These are phyloP conservation scores for Sminthurides bifidus DNA, from an alignment of 1,140 invertebrate species.

Conservation along the genomic window DNA sequence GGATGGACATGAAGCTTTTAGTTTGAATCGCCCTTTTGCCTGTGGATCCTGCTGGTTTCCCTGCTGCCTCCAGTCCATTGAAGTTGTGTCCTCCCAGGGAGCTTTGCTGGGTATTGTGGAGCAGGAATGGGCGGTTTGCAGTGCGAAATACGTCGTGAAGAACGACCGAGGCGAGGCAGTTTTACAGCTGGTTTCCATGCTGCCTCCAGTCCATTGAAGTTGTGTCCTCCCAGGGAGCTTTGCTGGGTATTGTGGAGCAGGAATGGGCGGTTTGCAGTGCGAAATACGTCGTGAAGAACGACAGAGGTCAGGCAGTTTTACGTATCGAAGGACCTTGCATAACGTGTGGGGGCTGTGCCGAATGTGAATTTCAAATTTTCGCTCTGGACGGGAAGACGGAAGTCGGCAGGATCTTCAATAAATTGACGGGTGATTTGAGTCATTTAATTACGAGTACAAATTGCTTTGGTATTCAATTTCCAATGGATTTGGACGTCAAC, in stretches of 20 bases:
- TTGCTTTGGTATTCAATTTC: constrained; percentile 66
- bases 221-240: constrained; percentile 18
- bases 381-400: not conserved
- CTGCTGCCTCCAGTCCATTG: constrained; percentile 59
- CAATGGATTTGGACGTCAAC: constrained; percentile 62
- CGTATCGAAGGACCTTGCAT: constrained; percentile 72
- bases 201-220: constrained; percentile 51
- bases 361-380: constrained; percentile 53
- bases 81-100: constrained; percentile 22
- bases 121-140: constrained; percentile 60
- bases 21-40: constrained; percentile 57
- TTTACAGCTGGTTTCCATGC: constrained; percentile 70
- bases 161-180: constrained; percentile 62
- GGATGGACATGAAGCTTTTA: constrained; percentile 64
- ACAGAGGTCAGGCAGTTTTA: constrained; percentile 58
- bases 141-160: constrained; percentile 58
- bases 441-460: constrained; percentile 51
- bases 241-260: constrained; percentile 58
- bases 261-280: constrained; percentile 55
- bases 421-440: constrained; percentile 55
- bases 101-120: constrained; percentile 48
- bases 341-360: constrained; percentile 63
- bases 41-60: constrained; percentile 68
- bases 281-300: constrained; percentile 64
- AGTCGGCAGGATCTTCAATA: constrained; percentile 57